phyloP scores from a whole-genome alignment of 2,113 vertebrate genomes.

The Echinops telfairi region DNA sequence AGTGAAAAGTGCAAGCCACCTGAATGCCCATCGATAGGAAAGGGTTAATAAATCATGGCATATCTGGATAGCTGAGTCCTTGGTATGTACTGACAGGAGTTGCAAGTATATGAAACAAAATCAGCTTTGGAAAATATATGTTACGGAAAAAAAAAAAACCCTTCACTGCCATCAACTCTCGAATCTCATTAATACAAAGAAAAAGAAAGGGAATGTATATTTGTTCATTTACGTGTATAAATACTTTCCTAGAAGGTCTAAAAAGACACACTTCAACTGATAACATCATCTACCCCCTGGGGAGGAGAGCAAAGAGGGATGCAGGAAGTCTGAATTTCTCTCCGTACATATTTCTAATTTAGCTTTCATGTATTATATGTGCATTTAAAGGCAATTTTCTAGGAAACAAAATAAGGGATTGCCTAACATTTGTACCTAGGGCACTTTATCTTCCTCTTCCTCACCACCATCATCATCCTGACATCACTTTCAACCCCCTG shows the following conservation, averaged over 20 bases:
- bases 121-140: neutral
- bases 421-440: constrained; percentile 29
- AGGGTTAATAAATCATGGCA: constrained; percentile 49
- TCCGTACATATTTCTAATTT: constrained; percentile 56
- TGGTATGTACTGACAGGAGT: constrained; percentile 40
- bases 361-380: neutral
- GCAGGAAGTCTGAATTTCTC: constrained; percentile 21
- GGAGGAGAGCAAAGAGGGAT: neutral
- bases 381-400: constrained; percentile 44
- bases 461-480: constrained; percentile 22
- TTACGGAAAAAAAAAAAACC: too few species aligned
- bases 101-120: constrained; percentile 40
- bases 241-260: constrained; percentile 28
- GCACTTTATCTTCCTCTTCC: constrained; percentile 44
- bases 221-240: constrained; percentile 26
- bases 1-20: constrained; percentile 36
- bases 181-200: constrained; percentile 10
- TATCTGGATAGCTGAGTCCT: constrained; percentile 35
- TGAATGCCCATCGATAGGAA: constrained; percentile 26
- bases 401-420: neutral
- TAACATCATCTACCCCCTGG: constrained; percentile 31
- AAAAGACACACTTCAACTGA: constrained; percentile 43
- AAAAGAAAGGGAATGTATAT: neutral
- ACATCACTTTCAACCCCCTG: constrained; percentile 56
- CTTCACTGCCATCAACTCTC: neutral